Evolutionary conservation across 2,113 vertebrate genomes (phyloP), one percentile per base, ranked within the genome.

Genomic region (Mungos mungo): DNA sequence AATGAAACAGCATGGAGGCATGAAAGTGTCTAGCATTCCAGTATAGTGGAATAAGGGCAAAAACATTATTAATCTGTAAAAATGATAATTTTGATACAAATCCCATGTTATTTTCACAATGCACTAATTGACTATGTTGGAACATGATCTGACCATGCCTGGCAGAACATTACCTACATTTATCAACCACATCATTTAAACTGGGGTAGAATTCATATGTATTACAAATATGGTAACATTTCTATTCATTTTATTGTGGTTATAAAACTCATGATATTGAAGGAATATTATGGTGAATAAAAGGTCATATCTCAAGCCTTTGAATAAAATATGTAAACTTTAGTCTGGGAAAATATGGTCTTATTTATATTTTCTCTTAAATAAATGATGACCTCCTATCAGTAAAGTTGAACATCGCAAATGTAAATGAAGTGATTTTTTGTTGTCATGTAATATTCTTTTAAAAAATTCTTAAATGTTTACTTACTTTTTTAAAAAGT

Each of bases 401-500:
- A 33, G 2, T 71, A 23, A 63, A 9, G 66, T 47, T 85, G 79
- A 68, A 63, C 3, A 90, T 71, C 8, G n/a, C 54, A 82, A 86
- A 60, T 33, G 11, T 3, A 94, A 57, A 69, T 68, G 83, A 87
- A 45, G 71, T 83, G 85, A 95, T 96, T 97, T 98, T 96, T 94
- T 98, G 89, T 86, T 45, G 90, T 35, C 88, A 89, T 97, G 93
- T 95, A 95, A 95, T 54, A 54, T 16, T 54, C 52, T 54, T 54
- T 54, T 54, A 18, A 16, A 54, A 54, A 54, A 54, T 54, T 16
- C 18, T 18, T 54, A 18, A 54, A 54, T 54, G 52, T 54, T 54
- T 54, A 54, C 3, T 50, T 50, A 50, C 15, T 54, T 18, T 54
- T 54, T 54, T 18, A 16, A 16, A 54, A 54, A 57, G 23, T 9